Evolutionary conservation across 2,888 invertebrate species (phyloP), one percentile per base, ranked within the genome.

Genomic region (Acleris emargana): DNA sequence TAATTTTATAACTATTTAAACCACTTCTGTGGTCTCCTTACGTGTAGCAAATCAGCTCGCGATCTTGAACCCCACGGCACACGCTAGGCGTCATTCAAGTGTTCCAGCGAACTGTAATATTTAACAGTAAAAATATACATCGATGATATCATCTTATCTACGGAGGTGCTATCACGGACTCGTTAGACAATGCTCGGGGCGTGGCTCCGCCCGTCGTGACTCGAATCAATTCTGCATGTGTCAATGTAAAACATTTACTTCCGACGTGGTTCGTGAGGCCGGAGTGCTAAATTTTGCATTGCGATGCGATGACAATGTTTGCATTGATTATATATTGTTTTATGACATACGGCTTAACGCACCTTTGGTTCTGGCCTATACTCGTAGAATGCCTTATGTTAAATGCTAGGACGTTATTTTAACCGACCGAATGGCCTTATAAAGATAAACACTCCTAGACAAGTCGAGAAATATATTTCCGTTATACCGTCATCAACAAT

Each of bases 151-250:
- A 64, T 57, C 43, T 60, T 67, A 62, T 58, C 67, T 67, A 60
- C 59, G 7, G 57, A 38, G 55, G 50, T 45, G 43, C 64, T 68
- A 68, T 69, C 66, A 68, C 67, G 67, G 68, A 64, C 75, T 82
- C 75, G 80, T 83, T 83, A 86, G 83, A 89, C 88, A 87, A 88
- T 86, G 82, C 82, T 74, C 68, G 75, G 80, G 90, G 90, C 89
- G 89, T 86, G 88, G 84, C 74, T 77, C 69, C 74, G 71, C 76
- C 77, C 72, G 78, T 88, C 90, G 89, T 89, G 90, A 90, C 87
- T 87, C 63, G 83, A 82, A 84, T 86, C 84, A 84, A 86, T 87
- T 85, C 81, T 82, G 82, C 83, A 82, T 84, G 86, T 87, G 88
- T 89, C 89, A 87, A 86, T 83, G 82, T 77, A 79, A 80, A 73